Evolutionary conservation across 2,888 invertebrate genomes (phyloP).

Genomic region (Drosophila percnosoma): DNA sequence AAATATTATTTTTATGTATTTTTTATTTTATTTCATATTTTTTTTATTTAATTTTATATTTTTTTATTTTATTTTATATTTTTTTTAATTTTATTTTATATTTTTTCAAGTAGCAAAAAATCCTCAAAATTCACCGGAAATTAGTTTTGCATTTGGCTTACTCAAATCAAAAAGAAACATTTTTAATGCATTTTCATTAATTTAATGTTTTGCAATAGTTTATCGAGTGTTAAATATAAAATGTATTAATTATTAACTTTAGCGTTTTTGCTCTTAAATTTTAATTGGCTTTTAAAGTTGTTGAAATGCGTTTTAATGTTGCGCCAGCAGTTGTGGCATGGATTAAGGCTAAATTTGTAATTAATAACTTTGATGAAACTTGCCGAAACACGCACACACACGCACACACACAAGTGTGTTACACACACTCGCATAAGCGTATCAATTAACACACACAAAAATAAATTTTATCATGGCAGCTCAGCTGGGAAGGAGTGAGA

Average conservation of each 20-base stretch:
- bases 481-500: constrained; percentile 8
- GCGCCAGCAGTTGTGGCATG: constrained; percentile 1
- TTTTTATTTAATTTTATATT: too few species aligned
- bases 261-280: background rate
- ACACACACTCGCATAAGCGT: constrained; percentile 38
- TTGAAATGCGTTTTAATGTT: background rate
- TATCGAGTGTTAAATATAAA: background rate
- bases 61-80: too few species aligned
- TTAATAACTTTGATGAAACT: constrained; percentile 66
- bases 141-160: background rate
- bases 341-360: constrained; percentile 49
- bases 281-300: constrained; percentile 7
- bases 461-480: constrained; percentile 49
- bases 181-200: background rate
- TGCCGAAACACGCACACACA: constrained; percentile 17
- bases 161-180: background rate
- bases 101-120: background rate
- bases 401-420: background rate
- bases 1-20: background rate
- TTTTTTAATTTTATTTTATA: too few species aligned
- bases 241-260: background rate
- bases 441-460: constrained; percentile 57
- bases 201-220: background rate
- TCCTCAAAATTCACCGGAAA: rapidly evolving
- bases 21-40: too few species aligned